Base-by-base conservation (phyloP, 2,797 vertebrate species). In the Galaxias olidus region DNA sequence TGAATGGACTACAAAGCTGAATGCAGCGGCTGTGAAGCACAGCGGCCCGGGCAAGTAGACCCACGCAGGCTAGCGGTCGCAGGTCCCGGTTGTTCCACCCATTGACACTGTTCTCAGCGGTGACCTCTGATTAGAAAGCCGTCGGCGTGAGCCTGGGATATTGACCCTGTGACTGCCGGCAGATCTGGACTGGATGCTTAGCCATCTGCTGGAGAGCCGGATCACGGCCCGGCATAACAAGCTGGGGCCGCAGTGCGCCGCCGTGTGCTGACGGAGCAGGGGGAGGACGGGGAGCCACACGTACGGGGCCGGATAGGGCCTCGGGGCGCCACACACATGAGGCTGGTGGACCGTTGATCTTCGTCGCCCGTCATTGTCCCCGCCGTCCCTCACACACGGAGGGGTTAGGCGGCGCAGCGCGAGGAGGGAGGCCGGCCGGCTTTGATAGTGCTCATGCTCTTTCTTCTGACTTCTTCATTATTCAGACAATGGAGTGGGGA, bases 401-500 rank as follows among this genome's bases (percentile, higher is more conserved):
- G 76, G 78, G 63, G 18, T 60, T 76, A n/a, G 68, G 74, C 73
- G 70, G 74, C 74, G 82, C 81, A 77, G n/a, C 30, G 44, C 73
- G 80, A 84, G 72, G 76, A 68, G 72, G 57, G 53, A 0, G 49
- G 43, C 72, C 69, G 72, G 78, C 70, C 59, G 50, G 49, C 47
- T 84, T 79, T 80, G 86, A 88, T 85, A 78, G 72, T 68, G 77
- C 80, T 85, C 79, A 50, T 62, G 72, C 83, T 85, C 77, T 69
- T 72, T 80, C 84, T 90, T 90, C 30, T 6, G 30, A 80, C 78
- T 86, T 87, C 85, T 88, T 88, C 88, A 90, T 92, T 89, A 90
- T 79, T 70, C 17, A 77, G 80, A 89, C 87, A 84, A 88, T 79
- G 59, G 73, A 77, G 74, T 59, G 62, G 58, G 77, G 65, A 80